A percentile compares a stretch with the other conserved stretches of the same genome.
Evolutionary conservation across 2,888 invertebrate species (phyloP).

Genomic region (Amblyteles armatorius): DNA sequence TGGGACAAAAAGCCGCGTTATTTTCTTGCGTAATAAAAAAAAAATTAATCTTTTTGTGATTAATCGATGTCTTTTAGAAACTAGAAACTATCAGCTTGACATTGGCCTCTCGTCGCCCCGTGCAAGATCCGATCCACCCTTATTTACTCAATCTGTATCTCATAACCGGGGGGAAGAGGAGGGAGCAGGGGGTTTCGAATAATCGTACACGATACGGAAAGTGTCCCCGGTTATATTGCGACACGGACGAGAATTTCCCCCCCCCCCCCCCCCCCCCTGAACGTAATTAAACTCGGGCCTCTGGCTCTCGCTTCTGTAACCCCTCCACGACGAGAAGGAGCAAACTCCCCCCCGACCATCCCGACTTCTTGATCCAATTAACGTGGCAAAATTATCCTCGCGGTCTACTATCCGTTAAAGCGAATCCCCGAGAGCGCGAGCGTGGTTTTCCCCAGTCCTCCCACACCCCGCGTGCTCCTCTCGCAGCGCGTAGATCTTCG

Average conservation of each 20-base stretch:
- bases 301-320: constrained; percentile 58
- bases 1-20: no score
- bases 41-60: no score
- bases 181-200: constrained; percentile 55
- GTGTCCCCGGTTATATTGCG: constrained; percentile 79
- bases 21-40: no score
- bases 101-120: constrained; percentile 47
- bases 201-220: constrained; percentile 72
- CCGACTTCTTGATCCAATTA: constrained; percentile 84
- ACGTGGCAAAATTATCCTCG: constrained; percentile 81
- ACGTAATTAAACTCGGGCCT: constrained; percentile 81
- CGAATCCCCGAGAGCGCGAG: constrained; percentile 52
- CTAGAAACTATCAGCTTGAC: no score
- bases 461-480: neutral
- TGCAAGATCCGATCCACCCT: constrained; percentile 62
- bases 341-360: constrained; percentile 74
- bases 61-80: no score
- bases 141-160: constrained; percentile 73
- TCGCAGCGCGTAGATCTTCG: constrained; percentile 36
- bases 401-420: constrained; percentile 70
- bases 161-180: constrained; percentile 61
- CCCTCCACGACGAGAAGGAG: constrained; percentile 72
- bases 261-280: constrained; percentile 58
- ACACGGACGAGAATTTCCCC: constrained; percentile 74
- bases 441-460: constrained; percentile 34